phyloP scores from a whole-genome alignment of 2,888 invertebrate genomes.

The Linyphia triangularis region DNA sequence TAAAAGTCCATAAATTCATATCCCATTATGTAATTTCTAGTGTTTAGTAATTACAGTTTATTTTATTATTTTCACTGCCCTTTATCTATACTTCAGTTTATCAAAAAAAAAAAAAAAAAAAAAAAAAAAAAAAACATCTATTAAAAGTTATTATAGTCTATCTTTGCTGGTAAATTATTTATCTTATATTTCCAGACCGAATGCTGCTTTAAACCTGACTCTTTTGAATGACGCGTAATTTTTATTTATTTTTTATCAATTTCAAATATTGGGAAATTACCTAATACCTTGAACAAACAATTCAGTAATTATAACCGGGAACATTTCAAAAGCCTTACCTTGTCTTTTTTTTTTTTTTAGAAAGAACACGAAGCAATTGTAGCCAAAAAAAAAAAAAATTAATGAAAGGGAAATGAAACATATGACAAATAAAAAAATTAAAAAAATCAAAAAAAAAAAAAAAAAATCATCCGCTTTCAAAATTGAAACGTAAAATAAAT shows the following conservation, averaged over 20 bases:
- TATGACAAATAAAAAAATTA: constrained; percentile 9
- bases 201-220: no score
- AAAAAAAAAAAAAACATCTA: no score
- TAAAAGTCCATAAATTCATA: no score
- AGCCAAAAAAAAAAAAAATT: constrained; percentile 7
- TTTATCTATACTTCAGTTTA: no score
- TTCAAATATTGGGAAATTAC: not conserved
- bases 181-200: no score
- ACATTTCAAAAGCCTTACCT: constrained; percentile 10
- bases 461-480: constrained; percentile 25
- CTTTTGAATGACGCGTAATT: no score
- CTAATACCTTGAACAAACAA: constrained; percentile 56
- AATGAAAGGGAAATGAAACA: constrained; percentile 21
- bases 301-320: constrained; percentile 46
- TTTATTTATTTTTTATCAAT: not conserved
- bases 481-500: constrained; percentile 36
- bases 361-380: not conserved
- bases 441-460: constrained; percentile 25
- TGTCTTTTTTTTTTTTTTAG: not conserved
- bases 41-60: no score
- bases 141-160: no score
- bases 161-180: no score
- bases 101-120: no score
- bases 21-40: no score
- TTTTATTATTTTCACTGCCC: no score